phyloP scores from a whole-genome alignment of 1,140 invertebrate species.

The Listronotus bonariensis region DNA sequence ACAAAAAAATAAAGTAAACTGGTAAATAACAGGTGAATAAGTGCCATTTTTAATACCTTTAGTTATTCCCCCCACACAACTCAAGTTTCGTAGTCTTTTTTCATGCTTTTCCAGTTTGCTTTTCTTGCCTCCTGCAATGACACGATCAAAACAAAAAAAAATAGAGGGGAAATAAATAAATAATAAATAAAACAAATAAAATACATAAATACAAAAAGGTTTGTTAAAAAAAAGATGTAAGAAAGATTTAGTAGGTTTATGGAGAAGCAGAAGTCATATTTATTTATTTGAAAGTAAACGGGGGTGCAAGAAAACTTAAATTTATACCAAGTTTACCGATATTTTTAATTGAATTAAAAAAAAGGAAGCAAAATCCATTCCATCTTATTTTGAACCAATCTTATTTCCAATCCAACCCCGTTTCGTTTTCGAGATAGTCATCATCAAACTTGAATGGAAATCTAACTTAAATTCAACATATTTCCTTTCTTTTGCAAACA shows the following conservation, averaged over 20 bases:
- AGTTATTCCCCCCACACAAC: constrained; percentile 70
- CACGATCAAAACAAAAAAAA: constrained; percentile 31
- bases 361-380: no score
- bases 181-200: constrained; percentile 2
- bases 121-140: constrained; percentile 64
- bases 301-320: no score
- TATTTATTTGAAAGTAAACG: no score
- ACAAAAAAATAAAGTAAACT: constrained; percentile 15
- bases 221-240: background rate
- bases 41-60: constrained; percentile 63
- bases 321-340: no score
- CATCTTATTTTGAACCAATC: no score
- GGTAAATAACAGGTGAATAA: constrained; percentile 2
- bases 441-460: no score
- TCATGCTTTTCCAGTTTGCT: constrained; percentile 67
- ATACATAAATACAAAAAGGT: constrained; percentile 9
- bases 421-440: no score
- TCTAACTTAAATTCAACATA: no score
- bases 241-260: background rate
- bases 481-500: no score
- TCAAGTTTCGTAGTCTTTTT: constrained; percentile 67
- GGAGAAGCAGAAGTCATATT: background rate
- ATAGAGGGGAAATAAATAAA: constrained; percentile 9
- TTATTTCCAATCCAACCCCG: no score
- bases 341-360: no score